Base-by-base conservation (phyloP, 2,797 vertebrate species). In the Pempheris klunzingeri region DNA sequence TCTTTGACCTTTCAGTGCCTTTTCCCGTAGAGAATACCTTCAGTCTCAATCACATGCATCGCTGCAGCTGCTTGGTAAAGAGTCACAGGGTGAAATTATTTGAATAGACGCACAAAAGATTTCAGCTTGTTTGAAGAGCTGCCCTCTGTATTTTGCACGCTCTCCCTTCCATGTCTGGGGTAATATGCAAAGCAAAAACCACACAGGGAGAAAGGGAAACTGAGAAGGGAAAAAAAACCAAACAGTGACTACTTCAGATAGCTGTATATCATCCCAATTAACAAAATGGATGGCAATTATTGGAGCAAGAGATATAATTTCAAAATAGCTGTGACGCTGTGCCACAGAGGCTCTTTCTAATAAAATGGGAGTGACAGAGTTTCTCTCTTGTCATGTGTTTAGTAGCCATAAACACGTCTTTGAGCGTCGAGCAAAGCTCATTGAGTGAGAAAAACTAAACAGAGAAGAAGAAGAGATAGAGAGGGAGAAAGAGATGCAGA, bases 61-160 rank as follows among this genome's bases (percentile, higher is more conserved):
- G 20, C 70, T 79, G 78, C 82, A 65, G 80, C 85, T 84, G 78
- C 86, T 79, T 39, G 74, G 74, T 62, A 66, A 83, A 81, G 80
- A 89, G 82, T 89, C 86, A 77, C n/a, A 0, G 63, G 78, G 44
- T 83, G 85, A 86, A 83, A 80, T 77, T 61, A 90, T 91, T 91
- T 91, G 90, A 89, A 89, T 88, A 75, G 85, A 79, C 73, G 68
- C 78, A 87, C 68, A 84, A 84, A 87, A 87, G 82, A 86, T 71
- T 82, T 73, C 34, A 24, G 81, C 71, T 78, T 82, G 88, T 92
- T 91, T 90, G 86, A 90, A 88, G 82, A 82, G 87, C 81, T 64
- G 80, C 86, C 77, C 84, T 86, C 73, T 76, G 87, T 73, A 62
- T 80, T 84, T 79, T 75, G 74, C 87, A 86, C 47, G 81, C 81